Evolutionary conservation across 2,113 vertebrate species (phyloP).

Genomic region (Lophotis ruficrista): DNA sequence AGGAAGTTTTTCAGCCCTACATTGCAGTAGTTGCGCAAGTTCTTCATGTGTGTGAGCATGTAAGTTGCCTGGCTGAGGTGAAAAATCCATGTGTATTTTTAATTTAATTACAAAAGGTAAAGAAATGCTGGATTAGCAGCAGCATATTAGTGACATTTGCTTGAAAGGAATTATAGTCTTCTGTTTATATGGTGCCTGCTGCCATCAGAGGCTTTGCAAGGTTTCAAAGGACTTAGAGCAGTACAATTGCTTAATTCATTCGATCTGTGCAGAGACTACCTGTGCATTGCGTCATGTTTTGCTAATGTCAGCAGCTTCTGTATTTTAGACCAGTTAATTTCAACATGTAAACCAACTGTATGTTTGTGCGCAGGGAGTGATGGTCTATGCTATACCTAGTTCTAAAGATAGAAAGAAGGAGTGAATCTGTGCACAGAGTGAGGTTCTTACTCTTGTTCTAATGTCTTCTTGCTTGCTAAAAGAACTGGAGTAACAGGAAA

Average conservation of each 20-base stretch:
- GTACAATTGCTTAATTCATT: background rate
- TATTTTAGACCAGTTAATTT: background rate
- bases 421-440: background rate
- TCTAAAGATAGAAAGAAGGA: background rate
- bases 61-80: background rate
- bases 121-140: background rate
- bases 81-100: background rate
- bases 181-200: background rate
- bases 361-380: background rate
- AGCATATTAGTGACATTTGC: background rate
- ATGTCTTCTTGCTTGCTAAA: background rate
- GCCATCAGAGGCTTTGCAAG: background rate
- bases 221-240: background rate
- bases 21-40: background rate
- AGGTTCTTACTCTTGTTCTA: background rate
- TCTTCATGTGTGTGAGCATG: background rate
- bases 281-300: background rate
- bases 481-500: background rate
- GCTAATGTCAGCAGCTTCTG: background rate
- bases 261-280: background rate
- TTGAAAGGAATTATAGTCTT: background rate
- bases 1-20: background rate
- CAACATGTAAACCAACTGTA: background rate
- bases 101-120: background rate
- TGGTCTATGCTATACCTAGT: background rate